phyloP scores from a whole-genome alignment of 2,888 invertebrate genomes.

The Lysandra coridon region DNA sequence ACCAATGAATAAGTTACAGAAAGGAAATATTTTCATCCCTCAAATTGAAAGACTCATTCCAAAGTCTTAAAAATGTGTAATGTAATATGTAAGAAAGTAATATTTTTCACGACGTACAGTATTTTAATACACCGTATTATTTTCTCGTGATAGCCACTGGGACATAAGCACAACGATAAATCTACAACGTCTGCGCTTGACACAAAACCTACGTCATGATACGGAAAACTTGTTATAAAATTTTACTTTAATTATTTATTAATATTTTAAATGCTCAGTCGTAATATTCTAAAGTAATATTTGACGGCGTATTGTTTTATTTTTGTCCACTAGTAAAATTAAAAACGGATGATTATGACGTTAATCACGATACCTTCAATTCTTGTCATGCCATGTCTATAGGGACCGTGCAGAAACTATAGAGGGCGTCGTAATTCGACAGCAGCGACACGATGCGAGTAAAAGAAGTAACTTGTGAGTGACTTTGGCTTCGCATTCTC shows the following conservation, averaged over 20 bases:
- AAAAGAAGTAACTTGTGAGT: too few species aligned
- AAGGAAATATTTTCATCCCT: neutral
- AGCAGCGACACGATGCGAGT: too few species aligned
- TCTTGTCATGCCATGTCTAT: neutral
- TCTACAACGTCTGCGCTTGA: slow-evolving; percentile 29
- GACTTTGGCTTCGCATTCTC: too few species aligned
- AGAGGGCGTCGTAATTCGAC: too few species aligned
- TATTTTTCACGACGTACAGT: neutral
- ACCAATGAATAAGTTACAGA: neutral
- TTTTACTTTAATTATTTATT: slow-evolving; percentile 2
- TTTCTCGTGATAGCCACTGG: slow-evolving; percentile 14
- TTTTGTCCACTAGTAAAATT: neutral
- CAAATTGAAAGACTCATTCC: neutral
- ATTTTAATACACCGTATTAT: slow-evolving; percentile 17
- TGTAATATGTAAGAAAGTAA: neutral
- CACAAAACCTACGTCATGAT: slow-evolving; percentile 22
- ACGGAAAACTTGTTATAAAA: slow-evolving; percentile 16
- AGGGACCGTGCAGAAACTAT: too few species aligned
- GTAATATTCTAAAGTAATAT: neutral
- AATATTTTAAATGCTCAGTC: neutral
- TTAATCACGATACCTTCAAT: neutral
- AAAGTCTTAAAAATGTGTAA: neutral
- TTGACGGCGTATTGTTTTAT: neutral
- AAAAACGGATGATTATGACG: neutral
- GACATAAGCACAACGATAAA: slow-evolving; percentile 25